Evolutionary conservation across 2,113 vertebrate species (phyloP), one percentile per base, ranked within the genome.

Genomic region (Myotis yumanensis): DNA sequence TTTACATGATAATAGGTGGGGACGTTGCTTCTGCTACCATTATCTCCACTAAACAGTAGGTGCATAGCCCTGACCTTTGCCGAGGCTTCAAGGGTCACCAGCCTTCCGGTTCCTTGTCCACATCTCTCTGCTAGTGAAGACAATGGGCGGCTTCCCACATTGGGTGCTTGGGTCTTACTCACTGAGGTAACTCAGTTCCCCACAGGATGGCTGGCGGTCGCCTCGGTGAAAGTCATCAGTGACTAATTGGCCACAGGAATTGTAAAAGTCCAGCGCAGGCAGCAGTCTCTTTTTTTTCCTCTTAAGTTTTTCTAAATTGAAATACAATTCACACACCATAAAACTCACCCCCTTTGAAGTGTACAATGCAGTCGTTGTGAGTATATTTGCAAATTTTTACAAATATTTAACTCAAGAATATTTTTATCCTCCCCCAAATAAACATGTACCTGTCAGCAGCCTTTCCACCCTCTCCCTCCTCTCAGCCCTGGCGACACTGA

Each of bases 241-340:
- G 32, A 68, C n/a, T 87, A 35, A 69, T 40, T 75, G 46, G 57
- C 32, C 43, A 48, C 16, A 57, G 20, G 25, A 91, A 62, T 43
- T 59, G 2, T 20, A 48, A 46, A 57, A 72, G 12, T 85, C 30
- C 22, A 57, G 28, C 90, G 57, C 30, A 79, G 7, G 5, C 1
- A 12, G 7, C 32, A 32, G 11, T 52, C 20, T 25, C 32, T 23
- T 57, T 90, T 82, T 40, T 87, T 62, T 22, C 37, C 20, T 51
- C 48, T 88, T 54, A 64, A 51, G 79, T 76, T 88, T 90, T 90
- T 85, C 40, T 72, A 92, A 86, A 80, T 59, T 62, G 64, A 91
- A 28, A 48, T 86, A 30, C 28, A 93, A 88, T 64, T 92, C 2
- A 8, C 15, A 69, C 40, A 62, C 3, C 28, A 66, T 68, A 86